Base-by-base conservation (phyloP, 2,113 vertebrate species). In the Oncorhynchus nerka region DNA sequence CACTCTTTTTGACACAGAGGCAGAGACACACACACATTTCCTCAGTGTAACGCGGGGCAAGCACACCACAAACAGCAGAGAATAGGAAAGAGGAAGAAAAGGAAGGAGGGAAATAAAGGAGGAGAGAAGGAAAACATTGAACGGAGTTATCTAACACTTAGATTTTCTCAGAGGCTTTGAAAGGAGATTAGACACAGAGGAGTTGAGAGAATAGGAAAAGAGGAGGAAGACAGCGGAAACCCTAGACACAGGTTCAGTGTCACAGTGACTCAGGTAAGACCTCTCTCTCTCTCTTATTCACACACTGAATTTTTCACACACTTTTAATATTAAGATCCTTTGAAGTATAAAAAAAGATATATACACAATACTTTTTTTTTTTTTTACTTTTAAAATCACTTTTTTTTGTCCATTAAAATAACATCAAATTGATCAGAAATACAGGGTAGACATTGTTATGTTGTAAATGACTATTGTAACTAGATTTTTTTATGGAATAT, bases 11-110 rank as follows among this genome's bases (percentile, higher is more conserved):
- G 51, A 55, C 1, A 55, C 51, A 19, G 13, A 55, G 16, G 51
- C 51, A 16, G 51, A 55, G 16, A 49, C 1, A 70, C 82, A 48
- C 71, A 39, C 84, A 77, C 87, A 83, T 81, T 69, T 80, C 59
- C 70, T 73, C 73, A 55, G 77, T 3, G 67, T 70, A 73, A 12
- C 70, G 62, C 20, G 16, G 22, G 26, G 24, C n/a, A 69, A n/a
- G 8, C 55, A 70, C 26, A 70, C n/a, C 24, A 57, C 19, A 67
- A 8, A 55, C 16, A 71, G 3, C 70, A 59, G 39, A 26, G 61
- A 73, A 49, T n/a, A 5, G 49, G 8, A 68, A 49, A 79, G 30
- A 48, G 26, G 30, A 39, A 8, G 48, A 55, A 66, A 57, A 67
- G 20, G 6, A 7, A n/a, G 28, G 48, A 76, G 64, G 64, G 59